Conservation (phyloP, 2,888 invertebrate species). For the Mythimna ferrago region DNA sequence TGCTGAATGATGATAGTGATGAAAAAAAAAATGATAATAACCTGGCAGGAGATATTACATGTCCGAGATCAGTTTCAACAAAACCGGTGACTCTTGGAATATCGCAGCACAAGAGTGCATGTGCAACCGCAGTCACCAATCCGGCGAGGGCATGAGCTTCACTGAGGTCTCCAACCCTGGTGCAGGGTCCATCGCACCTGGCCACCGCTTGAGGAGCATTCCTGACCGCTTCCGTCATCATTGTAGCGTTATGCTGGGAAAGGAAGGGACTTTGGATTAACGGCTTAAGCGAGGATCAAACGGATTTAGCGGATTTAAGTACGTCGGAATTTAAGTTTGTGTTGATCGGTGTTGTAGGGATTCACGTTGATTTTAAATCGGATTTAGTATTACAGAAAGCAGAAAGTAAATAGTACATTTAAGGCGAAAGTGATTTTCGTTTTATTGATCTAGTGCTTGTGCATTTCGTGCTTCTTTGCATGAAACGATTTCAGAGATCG, state of each 20-base stretch:
- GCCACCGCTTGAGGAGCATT: conserved; percentile 73
- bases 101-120: conserved; percentile 82
- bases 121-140: conserved; percentile 82
- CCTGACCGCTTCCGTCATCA: conserved; percentile 83
- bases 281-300: conserved; percentile 61
- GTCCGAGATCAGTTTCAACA: conserved; percentile 81
- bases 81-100: conserved; percentile 81
- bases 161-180: conserved; percentile 80
- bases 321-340: conserved; percentile 26
- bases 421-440: conserved; percentile 3
- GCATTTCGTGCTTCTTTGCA: neutral
- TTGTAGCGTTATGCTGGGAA: conserved; percentile 79
- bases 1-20: neutral
- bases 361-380: conserved; percentile 51
- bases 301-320: conserved; percentile 36
- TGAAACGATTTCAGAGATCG: neutral
- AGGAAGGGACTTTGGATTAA: conserved; percentile 37
- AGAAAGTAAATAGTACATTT: conserved; percentile 25
- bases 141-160: conserved; percentile 86
- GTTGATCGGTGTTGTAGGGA: conserved; percentile 63
- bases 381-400: conserved; percentile 27
- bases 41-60: conserved; percentile 85
- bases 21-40: conserved; percentile 59
- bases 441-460: neutral
- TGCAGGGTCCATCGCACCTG: conserved; percentile 73